Evolutionary conservation across 2,888 invertebrate genomes (phyloP).

Genomic region (Microplitis manilae): DNA sequence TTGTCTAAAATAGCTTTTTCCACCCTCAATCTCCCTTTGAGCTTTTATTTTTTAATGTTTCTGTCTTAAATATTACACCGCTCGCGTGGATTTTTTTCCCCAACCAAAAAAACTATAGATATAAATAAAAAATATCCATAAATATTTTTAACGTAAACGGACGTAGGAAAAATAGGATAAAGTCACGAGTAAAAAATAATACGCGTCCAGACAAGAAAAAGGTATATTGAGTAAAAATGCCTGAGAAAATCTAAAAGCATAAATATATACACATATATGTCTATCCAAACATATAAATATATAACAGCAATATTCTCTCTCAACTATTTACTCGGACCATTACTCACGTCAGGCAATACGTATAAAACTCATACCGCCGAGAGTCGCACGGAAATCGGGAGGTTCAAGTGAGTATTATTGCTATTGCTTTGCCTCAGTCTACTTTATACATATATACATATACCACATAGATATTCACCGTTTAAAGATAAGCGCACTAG

Average conservation of each 20-base stretch:
- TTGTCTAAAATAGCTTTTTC: constrained; percentile 1
- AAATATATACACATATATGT: constrained; percentile 11
- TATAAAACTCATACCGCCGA: constrained; percentile 16
- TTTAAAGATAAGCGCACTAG: constrained; percentile 44
- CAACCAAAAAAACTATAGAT: not conserved
- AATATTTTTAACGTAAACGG: not conserved
- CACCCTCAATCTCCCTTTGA: not conserved
- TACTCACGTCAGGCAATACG: constrained; percentile 42
- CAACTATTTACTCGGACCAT: constrained; percentile 40
- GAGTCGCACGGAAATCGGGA: constrained; percentile 20
- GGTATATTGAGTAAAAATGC: constrained; percentile 18
- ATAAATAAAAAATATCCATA: not conserved
- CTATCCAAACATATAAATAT: constrained; percentile 27
- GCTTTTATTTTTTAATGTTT: not conserved
- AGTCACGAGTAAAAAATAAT: constrained; percentile 12
- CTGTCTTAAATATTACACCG: not conserved
- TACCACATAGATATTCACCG: constrained; percentile 17
- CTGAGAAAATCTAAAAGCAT: constrained; percentile 21
- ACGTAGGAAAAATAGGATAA: not conserved
- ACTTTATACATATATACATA: constrained; percentile 13
- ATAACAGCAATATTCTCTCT: constrained; percentile 44
- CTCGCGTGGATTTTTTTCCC: not conserved
- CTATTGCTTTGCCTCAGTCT: not conserved
- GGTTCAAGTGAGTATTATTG: constrained; percentile 24
- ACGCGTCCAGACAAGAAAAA: not conserved